Conservation (phyloP, 2,797 vertebrate genomes). For the Pangasius mekongensis region DNA sequence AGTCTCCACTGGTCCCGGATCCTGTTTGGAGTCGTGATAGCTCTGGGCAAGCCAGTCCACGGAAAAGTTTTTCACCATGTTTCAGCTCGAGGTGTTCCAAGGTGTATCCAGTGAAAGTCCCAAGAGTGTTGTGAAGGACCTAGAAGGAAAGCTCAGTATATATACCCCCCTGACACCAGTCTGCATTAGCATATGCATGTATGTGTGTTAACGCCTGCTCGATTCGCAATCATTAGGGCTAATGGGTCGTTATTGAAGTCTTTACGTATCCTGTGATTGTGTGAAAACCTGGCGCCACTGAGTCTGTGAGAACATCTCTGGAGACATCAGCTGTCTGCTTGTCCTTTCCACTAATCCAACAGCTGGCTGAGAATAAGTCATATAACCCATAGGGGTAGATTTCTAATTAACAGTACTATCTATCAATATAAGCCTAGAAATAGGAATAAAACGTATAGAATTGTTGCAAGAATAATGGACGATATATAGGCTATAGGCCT, state of each 20-base stretch:
- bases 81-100: conserved; percentile 40
- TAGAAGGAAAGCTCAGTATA: background rate
- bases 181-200: conserved; percentile 74
- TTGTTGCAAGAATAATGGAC: background rate
- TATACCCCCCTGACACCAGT: conserved; percentile 57
- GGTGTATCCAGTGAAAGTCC: conserved; percentile 54
- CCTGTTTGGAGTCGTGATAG: conserved; percentile 47
- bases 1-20: conserved; percentile 26
- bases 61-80: conserved; percentile 76
- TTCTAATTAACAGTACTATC: background rate
- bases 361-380: conserved; percentile 50
- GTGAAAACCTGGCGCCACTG: conserved; percentile 78
- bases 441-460: no score
- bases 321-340: conserved; percentile 69
- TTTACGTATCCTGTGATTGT: conserved; percentile 80
- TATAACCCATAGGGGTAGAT: background rate
- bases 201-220: conserved; percentile 74
- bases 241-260: conserved; percentile 81
- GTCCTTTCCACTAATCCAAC: conserved; percentile 62
- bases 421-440: background rate
- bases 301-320: conserved; percentile 74
- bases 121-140: conserved; percentile 38
- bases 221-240: conserved; percentile 77
- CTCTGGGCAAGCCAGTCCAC: conserved; percentile 80
- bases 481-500: background rate